A percentile compares a stretch with the other conserved stretches of the same genome.
Conservation (phyloP, 2,797 vertebrate species). For the Lerista edwardsae region DNA sequence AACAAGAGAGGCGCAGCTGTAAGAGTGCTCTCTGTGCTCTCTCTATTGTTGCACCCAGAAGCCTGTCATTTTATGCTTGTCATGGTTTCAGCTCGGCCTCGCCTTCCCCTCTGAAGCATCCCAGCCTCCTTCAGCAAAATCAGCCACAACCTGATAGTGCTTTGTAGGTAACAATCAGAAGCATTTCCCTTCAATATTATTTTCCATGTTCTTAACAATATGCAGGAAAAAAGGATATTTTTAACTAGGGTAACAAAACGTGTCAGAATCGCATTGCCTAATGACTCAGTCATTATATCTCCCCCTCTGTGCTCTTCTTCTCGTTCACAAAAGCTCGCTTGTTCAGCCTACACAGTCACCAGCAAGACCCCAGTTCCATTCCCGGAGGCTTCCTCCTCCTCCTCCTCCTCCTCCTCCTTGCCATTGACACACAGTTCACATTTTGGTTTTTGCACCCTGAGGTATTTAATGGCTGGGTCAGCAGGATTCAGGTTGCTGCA, state of each 20-base stretch:
- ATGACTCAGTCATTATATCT: constrained; percentile 21
- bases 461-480: background rate
- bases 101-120: background rate
- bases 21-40: too few species aligned
- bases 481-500: constrained; percentile 9
- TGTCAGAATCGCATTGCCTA: constrained; percentile 17
- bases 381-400: background rate
- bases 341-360: background rate
- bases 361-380: background rate
- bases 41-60: too few species aligned
- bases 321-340: background rate
- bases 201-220: constrained; percentile 22
- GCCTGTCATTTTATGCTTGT: too few species aligned
- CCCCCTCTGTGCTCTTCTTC: background rate
- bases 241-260: constrained; percentile 11
- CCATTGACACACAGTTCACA: background rate
- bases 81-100: too few species aligned
- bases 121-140: background rate
- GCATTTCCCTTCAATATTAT: background rate
- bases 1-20: too few species aligned
- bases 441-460: constrained; percentile 23
- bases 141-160: background rate
- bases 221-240: background rate
- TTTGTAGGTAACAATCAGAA: constrained; percentile 43
- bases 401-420: background rate